phyloP scores from a whole-genome alignment of 1,140 invertebrate species.

The Hetaerina americana region DNA sequence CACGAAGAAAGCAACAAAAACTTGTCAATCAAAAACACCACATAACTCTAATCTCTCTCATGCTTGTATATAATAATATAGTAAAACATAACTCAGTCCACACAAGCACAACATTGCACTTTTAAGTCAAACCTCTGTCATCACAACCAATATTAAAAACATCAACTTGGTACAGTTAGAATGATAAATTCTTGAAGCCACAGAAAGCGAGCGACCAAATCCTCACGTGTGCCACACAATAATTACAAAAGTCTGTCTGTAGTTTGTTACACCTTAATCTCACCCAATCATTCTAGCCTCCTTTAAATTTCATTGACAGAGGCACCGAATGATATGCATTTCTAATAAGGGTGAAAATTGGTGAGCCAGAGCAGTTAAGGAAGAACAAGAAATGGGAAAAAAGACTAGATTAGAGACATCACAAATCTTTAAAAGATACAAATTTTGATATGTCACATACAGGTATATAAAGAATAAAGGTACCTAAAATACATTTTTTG shows the following conservation, averaged over 20 bases:
- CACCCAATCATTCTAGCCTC: not conserved
- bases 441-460: not conserved
- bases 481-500: constrained; percentile 1
- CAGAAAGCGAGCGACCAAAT: not conserved
- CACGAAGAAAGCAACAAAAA: not conserved
- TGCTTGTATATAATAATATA: not conserved
- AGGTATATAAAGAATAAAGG: not conserved
- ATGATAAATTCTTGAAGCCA: not conserved
- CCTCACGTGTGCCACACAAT: not conserved
- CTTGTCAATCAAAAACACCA: not conserved
- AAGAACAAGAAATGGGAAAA: not conserved
- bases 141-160: not conserved
- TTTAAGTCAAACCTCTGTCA: not conserved
- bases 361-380: not conserved
- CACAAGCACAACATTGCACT: not conserved
- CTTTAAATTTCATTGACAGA: not conserved
- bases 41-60: not conserved
- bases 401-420: not conserved
- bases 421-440: constrained; percentile 1
- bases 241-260: not conserved
- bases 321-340: not conserved
- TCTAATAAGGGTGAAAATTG: not conserved
- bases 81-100: not conserved
- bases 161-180: not conserved
- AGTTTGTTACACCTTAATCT: not conserved